phyloP scores from a whole-genome alignment of 2,888 invertebrate species.

The Ophion ellenae region DNA sequence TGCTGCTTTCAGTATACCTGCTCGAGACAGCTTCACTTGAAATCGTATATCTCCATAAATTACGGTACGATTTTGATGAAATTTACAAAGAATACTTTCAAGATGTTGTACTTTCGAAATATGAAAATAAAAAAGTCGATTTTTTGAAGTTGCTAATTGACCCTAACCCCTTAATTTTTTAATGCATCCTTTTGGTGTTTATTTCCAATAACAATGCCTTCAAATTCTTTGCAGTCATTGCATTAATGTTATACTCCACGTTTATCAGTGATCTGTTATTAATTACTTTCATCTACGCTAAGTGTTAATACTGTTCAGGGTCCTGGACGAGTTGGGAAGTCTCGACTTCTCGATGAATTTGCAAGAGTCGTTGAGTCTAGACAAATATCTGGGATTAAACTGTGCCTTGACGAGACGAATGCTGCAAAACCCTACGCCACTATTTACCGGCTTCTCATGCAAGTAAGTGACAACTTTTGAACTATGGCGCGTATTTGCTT shows the following conservation, averaged over 20 bases:
- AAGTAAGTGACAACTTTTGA: slow-evolving; percentile 68
- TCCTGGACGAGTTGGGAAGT: slow-evolving; percentile 84
- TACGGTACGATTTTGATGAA: too few species aligned
- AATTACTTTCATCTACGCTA: not conserved
- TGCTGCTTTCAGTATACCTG: too few species aligned
- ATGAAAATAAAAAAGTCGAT: too few species aligned
- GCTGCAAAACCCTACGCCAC: slow-evolving; percentile 68
- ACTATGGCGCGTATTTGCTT: not conserved
- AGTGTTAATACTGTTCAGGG: slow-evolving; percentile 30
- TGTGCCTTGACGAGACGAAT: slow-evolving; percentile 67
- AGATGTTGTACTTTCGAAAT: too few species aligned
- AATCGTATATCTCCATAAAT: too few species aligned
- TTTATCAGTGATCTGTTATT: not conserved
- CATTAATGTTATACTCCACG: not conserved
- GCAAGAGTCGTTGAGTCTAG: slow-evolving; percentile 69
- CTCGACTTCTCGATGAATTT: slow-evolving; percentile 84
- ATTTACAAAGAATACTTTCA: too few species aligned
- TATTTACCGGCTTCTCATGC: slow-evolving; percentile 70
- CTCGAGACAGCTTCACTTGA: too few species aligned
- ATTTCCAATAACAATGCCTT: too few species aligned
- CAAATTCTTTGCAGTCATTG: too few species aligned
- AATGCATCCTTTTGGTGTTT: too few species aligned
- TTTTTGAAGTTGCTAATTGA: too few species aligned
- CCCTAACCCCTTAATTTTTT: not conserved
- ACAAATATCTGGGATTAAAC: slow-evolving; percentile 67